Evolutionary conservation across 2,113 vertebrate genomes (phyloP).

Genomic region (Colius striatus): DNA sequence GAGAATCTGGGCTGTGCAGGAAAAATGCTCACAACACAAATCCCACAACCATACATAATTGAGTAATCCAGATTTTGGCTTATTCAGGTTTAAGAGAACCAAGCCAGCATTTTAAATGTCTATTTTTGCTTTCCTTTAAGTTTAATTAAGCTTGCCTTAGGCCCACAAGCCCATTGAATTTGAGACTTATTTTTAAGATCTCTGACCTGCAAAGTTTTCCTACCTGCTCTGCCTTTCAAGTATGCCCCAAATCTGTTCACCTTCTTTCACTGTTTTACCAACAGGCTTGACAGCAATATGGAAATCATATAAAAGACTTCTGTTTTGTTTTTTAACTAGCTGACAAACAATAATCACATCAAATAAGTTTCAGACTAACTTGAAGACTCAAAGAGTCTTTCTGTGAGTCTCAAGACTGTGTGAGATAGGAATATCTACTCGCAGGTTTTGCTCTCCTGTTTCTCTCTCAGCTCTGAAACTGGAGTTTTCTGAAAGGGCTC

Average conservation of each 20-base stretch:
- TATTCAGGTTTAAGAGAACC: constrained; percentile 64
- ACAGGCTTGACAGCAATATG: neutral
- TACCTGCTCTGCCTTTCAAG: neutral
- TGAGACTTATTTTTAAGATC: constrained; percentile 28
- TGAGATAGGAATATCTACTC: neutral
- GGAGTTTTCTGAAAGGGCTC: neutral
- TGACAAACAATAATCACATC: neutral
- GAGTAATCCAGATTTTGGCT: constrained; percentile 62
- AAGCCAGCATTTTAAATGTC: constrained; percentile 56
- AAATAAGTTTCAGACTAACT: neutral
- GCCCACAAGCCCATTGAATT: constrained; percentile 55
- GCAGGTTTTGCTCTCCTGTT: neutral
- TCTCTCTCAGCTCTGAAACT: neutral
- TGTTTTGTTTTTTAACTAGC: neutral
- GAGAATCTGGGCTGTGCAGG: neutral
- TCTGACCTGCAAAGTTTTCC: neutral
- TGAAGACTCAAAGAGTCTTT: neutral
- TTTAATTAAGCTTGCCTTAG: constrained; percentile 68
- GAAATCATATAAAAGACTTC: neutral
- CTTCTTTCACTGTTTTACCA: neutral
- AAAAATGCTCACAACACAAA: constrained; percentile 61
- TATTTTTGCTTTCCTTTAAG: constrained; percentile 63
- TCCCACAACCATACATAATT: constrained; percentile 51
- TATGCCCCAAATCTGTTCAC: neutral
- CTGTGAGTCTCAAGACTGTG: neutral